Conservation (phyloP, 2,113 vertebrate genomes). For the Scytalopus superciliaris region DNA sequence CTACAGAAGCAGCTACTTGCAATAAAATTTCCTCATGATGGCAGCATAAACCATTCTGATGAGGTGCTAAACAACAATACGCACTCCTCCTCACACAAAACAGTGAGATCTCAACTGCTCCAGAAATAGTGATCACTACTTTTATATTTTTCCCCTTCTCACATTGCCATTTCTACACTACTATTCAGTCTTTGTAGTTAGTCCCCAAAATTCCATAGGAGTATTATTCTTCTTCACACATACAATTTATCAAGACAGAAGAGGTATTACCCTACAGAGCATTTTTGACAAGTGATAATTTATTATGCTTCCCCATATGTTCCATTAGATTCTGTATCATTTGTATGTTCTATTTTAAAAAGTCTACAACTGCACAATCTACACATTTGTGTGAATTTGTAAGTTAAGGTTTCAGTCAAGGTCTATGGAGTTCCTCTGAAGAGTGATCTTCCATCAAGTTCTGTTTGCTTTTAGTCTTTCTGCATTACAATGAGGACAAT, state of each 20-base stretch:
- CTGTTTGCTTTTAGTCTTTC: background rate
- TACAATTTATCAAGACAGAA: background rate
- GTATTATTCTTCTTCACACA: background rate
- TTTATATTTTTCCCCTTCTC: background rate
- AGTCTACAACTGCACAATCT: background rate
- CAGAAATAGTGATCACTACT: background rate
- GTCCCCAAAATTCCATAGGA: background rate
- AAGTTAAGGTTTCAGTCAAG: background rate
- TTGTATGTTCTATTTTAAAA: background rate
- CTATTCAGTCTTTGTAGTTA: background rate
- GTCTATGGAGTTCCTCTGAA: background rate
- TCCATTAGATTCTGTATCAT: background rate
- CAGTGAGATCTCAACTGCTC: background rate
- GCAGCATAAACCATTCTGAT: conserved; percentile 57
- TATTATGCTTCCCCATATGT: background rate
- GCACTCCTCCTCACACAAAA: background rate
- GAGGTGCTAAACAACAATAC: background rate
- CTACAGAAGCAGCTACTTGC: background rate
- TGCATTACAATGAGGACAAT: background rate
- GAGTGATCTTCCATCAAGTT: background rate
- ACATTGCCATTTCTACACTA: background rate
- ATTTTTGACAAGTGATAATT: background rate
- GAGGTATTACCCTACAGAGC: background rate
- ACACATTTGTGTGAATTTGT: background rate
- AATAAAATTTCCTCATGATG: conserved; percentile 55